A percentile compares a stretch with the other conserved stretches of the same genome.
Evolutionary conservation across 2,113 vertebrate genomes (phyloP).

Genomic region (Illadopsis cleaveri): DNA sequence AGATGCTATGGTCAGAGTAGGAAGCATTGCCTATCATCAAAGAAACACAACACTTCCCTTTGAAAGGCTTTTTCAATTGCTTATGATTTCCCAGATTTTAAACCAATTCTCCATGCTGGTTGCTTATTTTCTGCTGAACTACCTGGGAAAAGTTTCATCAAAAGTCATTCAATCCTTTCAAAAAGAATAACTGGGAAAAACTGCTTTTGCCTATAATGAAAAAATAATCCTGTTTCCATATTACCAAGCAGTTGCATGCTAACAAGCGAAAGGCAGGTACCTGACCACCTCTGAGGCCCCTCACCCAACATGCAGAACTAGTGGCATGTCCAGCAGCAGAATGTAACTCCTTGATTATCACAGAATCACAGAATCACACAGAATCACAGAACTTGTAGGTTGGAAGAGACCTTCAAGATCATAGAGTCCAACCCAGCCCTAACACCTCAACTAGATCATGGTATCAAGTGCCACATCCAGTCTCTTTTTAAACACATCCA

Average conservation of each 20-base stretch:
- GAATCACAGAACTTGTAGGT: no score
- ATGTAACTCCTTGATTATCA: background rate
- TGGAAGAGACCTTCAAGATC: no score
- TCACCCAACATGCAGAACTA: background rate
- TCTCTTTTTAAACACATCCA: no score
- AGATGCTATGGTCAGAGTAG: background rate
- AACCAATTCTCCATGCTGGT: background rate
- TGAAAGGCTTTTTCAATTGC: background rate
- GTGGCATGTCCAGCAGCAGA: background rate
- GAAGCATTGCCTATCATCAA: background rate
- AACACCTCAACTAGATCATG: no score
- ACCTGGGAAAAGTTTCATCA: background rate
- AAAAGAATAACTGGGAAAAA: background rate
- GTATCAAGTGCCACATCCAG: no score
- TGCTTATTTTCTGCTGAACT: background rate
- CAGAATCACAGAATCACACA: no score
- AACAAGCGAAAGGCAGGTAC: background rate
- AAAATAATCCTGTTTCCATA: background rate
- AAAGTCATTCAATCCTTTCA: background rate
- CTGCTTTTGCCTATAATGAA: background rate
- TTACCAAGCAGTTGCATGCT: background rate
- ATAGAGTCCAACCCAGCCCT: no score
- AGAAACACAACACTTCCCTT: background rate
- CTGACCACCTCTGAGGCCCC: background rate
- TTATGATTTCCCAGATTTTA: background rate